Evolutionary conservation across 2,113 vertebrate genomes (phyloP), one percentile per base, ranked within the genome.

Genomic region (Leptobrachium ailaonicum): DNA sequence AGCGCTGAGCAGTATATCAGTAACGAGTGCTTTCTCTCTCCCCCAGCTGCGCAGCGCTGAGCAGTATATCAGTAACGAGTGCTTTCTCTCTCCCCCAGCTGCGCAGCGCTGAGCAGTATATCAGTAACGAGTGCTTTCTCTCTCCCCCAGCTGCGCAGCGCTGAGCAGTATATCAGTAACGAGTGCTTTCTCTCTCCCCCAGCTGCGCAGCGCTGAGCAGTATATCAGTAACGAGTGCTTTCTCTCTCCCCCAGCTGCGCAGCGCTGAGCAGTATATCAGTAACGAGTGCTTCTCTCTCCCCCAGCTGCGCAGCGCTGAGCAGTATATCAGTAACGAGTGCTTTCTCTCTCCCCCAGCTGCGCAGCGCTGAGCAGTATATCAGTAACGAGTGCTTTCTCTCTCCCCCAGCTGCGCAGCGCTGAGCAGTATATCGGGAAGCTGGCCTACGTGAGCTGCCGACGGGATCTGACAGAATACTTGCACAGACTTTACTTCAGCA

Each of bases 391-490:
- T 63, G n/a, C 3, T 11, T 14, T 3, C 43, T 62, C 20, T 69
- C 41, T 79, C 62, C 76, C 20, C n/a, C 41, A 99, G 98, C 82
- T 99, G 80, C 98, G 98, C 91, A 99, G 98, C 85, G 82, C 97
- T 1, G 90, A 96, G 87, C 95, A 98, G 88, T 98, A 96, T 89
- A 95, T 96, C 86, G 94, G 95, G 82, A 98, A 92, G 85, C 89
- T 90, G 90, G 93, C 98, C 91, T 99, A 98, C 0, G 87, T 99
- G 40, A 94, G 85, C 87, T 99, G 97, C 95, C 95, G 98, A 85
- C 93, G 91, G 74, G 93, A 88, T n/a, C 92, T 99, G 75, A 99
- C 97, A 0, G 93, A 97, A 85, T 90, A 92, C 67, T 95, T 99
- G n/a, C 97, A 99, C 74, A 81, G 2, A 5, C 86, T 89, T 75